Conservation (phyloP, 2,888 invertebrate species). For the Tinea trinotella region DNA sequence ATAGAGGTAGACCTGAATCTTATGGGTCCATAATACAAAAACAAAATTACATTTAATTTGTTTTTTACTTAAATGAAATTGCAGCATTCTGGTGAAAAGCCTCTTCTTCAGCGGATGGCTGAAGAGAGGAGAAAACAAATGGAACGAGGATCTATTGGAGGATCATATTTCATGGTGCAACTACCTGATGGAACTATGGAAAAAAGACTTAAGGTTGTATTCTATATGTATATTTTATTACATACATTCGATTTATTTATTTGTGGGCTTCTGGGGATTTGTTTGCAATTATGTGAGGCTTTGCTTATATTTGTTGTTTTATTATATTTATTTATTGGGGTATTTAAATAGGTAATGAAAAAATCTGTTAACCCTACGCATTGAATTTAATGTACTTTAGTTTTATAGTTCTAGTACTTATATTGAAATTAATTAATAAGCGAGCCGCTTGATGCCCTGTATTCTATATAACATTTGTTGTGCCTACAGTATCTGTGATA, state of each 20-base stretch:
- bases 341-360: too few species aligned
- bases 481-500: too few species aligned
- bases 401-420: too few species aligned
- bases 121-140: slow-evolving; percentile 92
- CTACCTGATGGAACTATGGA: slow-evolving; percentile 93
- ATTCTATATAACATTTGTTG: too few species aligned
- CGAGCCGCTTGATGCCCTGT: too few species aligned
- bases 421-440: too few species aligned
- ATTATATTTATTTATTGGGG: too few species aligned
- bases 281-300: not conserved
- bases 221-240: not conserved
- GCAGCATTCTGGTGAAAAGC: slow-evolving; percentile 78
- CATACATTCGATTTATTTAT: not conserved
- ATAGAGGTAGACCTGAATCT: too few species aligned
- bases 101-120: slow-evolving; percentile 91
- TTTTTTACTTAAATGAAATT: slow-evolving; percentile 23
- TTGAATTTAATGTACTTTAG: too few species aligned
- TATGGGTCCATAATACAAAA: too few species aligned
- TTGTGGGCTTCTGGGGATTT: not conserved
- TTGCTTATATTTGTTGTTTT: not conserved
- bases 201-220: slow-evolving; percentile 83
- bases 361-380: too few species aligned
- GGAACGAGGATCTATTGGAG: slow-evolving; percentile 91
- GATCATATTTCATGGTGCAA: slow-evolving; percentile 89
- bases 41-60: not conserved